Evolutionary conservation across 2,888 invertebrate genomes (phyloP).

Genomic region (Epinotia nisella): DNA sequence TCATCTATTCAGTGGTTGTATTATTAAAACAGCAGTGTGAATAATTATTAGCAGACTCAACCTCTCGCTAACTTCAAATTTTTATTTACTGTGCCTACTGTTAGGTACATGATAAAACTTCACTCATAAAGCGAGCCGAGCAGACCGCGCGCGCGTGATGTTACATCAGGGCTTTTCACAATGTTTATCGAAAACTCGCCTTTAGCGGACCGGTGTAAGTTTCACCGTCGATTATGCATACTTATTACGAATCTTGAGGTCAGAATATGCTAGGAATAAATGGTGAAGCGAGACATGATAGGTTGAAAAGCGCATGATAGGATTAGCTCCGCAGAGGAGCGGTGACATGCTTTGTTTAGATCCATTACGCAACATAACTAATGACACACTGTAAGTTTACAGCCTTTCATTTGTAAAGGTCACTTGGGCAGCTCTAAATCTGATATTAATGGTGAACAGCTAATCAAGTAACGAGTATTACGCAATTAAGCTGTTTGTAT

Average conservation of each 20-base stretch:
- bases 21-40: too few relatives aligned
- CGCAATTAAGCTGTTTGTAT: constrained; percentile 24
- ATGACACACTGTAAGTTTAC: constrained; percentile 22
- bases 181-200: neutral
- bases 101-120: constrained; percentile 12
- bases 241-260: neutral
- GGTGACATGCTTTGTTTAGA: constrained; percentile 32
- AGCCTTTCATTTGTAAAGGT: constrained; percentile 27
- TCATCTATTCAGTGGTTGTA: too few relatives aligned
- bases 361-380: constrained; percentile 21
- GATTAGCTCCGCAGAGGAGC: constrained; percentile 8
- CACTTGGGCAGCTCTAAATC: constrained; percentile 29
- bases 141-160: constrained; percentile 11
- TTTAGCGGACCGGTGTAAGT: neutral
- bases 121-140: constrained; percentile 12
- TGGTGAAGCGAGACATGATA: neutral
- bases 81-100: neutral
- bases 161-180: constrained; percentile 2
- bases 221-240: neutral
- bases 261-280: neutral
- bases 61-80: neutral
- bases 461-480: constrained; percentile 17
- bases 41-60: neutral
- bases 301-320: neutral
- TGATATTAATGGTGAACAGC: constrained; percentile 17